These are phyloP conservation scores for Cyprinella venusta DNA, from an alignment of 2,797 vertebrate genomes.

Conservation along the genomic window DNA sequence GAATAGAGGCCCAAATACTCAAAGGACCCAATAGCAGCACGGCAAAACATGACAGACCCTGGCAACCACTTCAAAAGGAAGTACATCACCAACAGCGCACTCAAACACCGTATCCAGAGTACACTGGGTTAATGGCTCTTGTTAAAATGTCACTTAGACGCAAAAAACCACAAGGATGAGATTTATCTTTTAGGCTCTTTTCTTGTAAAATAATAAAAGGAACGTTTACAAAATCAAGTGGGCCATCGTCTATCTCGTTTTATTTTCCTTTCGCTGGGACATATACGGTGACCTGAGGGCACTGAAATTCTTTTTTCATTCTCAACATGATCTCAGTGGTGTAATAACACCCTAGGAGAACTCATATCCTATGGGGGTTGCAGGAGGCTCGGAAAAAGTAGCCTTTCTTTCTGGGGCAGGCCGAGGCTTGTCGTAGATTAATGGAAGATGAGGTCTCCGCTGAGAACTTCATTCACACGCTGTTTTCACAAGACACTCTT, in stretches of 20 bases:
- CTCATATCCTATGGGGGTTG: slow-evolving; percentile 60
- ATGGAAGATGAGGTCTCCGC: slow-evolving; percentile 57
- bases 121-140: slow-evolving; percentile 15
- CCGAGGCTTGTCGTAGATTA: slow-evolving; percentile 66
- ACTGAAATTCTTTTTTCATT: slow-evolving; percentile 51
- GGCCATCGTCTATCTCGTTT: slow-evolving; percentile 24
- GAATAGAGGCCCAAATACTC: slow-evolving; percentile 46
- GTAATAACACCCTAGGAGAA: slow-evolving; percentile 63
- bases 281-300: slow-evolving; percentile 57
- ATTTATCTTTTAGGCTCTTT: neutral
- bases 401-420: slow-evolving; percentile 60
- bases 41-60: slow-evolving; percentile 48
- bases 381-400: slow-evolving; percentile 33
- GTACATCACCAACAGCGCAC: slow-evolving; percentile 19
- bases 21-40: slow-evolving; percentile 40
- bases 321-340: slow-evolving; percentile 48
- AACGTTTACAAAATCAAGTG: slow-evolving; percentile 1
- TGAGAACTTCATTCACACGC: slow-evolving; percentile 24
- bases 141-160: slow-evolving; percentile 21
- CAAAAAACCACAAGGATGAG: neutral
- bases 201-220: slow-evolving; percentile 7
- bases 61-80: slow-evolving; percentile 50
- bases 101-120: slow-evolving; percentile 29
- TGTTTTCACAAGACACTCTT: slow-evolving; percentile 32
- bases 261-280: slow-evolving; percentile 46